Evolutionary conservation across 2,888 invertebrate genomes (phyloP).

Genomic region (Rhingia rostrata): DNA sequence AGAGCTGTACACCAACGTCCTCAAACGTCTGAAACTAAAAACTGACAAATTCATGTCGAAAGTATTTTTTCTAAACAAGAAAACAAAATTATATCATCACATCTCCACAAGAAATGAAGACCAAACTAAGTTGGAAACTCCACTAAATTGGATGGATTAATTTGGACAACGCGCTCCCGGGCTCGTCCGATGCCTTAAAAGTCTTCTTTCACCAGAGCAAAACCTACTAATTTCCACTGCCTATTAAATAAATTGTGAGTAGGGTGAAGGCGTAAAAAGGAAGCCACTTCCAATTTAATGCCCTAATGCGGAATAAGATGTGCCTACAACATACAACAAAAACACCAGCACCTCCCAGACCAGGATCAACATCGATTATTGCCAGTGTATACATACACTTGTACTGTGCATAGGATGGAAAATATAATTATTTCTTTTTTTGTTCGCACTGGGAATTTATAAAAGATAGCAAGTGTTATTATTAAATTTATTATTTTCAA

Average conservation of each 20-base stretch:
- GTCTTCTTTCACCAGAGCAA: neutral
- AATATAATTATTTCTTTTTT: conserved; percentile 19
- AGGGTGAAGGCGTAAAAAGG: conserved; percentile 47
- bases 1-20: no score
- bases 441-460: conserved; percentile 18
- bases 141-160: conserved; percentile 38
- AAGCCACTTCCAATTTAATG: conserved; percentile 63
- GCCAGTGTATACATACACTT: neutral
- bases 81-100: neutral
- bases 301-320: conserved; percentile 27
- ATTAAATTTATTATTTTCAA: conserved; percentile 60
- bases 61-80: neutral
- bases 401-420: neutral
- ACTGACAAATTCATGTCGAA: conserved; percentile 2
- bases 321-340: neutral
- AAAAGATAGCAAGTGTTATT: conserved; percentile 50
- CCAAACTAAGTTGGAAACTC: conserved; percentile 37
- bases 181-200: conserved; percentile 7
- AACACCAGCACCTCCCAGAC: neutral
- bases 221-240: conserved; percentile 39
- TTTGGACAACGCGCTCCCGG: conserved; percentile 33
- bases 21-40: conserved; percentile 1
- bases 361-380: no score
- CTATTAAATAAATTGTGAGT: conserved; percentile 53
- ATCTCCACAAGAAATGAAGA: conserved; percentile 19